These are phyloP conservation scores for Jaculus jaculus DNA, from an alignment of 2,113 vertebrate genomes.

Conservation along the genomic window DNA sequence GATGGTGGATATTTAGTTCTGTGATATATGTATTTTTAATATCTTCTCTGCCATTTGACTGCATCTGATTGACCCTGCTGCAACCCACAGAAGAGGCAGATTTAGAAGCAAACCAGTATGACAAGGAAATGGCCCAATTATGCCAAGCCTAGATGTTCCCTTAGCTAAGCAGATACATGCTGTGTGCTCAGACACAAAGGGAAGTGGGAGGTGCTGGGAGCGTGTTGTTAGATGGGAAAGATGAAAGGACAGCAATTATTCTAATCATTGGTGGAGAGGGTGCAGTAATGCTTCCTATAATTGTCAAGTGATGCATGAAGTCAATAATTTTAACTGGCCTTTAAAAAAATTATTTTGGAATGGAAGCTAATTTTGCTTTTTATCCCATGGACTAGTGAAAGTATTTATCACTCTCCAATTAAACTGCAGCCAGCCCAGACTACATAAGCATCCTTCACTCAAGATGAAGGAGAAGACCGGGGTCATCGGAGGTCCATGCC, in stretches of 20 bases:
- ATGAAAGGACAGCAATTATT: conserved; percentile 85
- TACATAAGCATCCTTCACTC: conserved; percentile 39
- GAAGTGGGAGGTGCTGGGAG: conserved; percentile 67
- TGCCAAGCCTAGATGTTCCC: conserved; percentile 81
- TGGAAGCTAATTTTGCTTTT: conserved; percentile 81
- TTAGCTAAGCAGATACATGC: conserved; percentile 75
- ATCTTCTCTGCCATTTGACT: conserved; percentile 82
- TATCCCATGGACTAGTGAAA: conserved; percentile 70
- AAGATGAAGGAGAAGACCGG: conserved; percentile 56
- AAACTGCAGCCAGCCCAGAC: conserved; percentile 53
- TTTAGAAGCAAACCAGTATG: conserved; percentile 84
- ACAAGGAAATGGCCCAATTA: conserved; percentile 86
- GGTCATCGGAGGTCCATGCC: conserved; percentile 34
- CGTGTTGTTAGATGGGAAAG: conserved; percentile 72
- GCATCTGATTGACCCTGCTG: conserved; percentile 82
- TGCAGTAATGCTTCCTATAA: conserved; percentile 79
- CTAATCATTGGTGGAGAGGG: conserved; percentile 79
- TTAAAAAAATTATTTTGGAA: conserved; percentile 67
- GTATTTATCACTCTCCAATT: conserved; percentile 77
- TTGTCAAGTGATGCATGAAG: conserved; percentile 80
- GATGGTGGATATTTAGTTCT: conserved; percentile 69
- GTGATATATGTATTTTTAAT: conserved; percentile 68
- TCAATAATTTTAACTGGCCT: conserved; percentile 78
- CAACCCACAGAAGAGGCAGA: conserved; percentile 81
- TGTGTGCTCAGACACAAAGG: conserved; percentile 75